Conservation (phyloP, 1,140 invertebrate species). For the Formica selysi region DNA sequence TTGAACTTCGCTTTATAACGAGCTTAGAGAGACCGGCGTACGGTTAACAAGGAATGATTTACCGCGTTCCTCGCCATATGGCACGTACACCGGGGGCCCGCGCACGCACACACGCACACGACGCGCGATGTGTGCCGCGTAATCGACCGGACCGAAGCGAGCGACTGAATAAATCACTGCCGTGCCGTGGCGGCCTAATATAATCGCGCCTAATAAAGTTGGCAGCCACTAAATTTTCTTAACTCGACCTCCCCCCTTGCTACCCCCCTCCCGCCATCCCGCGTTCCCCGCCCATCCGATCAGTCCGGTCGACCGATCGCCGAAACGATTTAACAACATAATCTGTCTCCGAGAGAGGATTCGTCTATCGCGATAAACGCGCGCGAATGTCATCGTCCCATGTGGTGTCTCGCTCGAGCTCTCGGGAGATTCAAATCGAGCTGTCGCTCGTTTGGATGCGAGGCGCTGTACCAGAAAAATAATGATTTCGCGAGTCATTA, state of each 20-base stretch:
- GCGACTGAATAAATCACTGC: slow-evolving; percentile 69
- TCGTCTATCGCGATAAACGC: slow-evolving; percentile 38
- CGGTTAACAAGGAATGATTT: slow-evolving; percentile 76
- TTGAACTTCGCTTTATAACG: slow-evolving; percentile 71
- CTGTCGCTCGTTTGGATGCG: not conserved
- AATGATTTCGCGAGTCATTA: slow-evolving; percentile 49
- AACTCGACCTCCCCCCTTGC: slow-evolving; percentile 43
- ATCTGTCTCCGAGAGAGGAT: slow-evolving; percentile 22
- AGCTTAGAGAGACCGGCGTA: slow-evolving; percentile 63
- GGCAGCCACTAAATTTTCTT: slow-evolving; percentile 75
- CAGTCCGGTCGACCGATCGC: slow-evolving; percentile 9
- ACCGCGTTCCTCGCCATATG: slow-evolving; percentile 72
- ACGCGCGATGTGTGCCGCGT: slow-evolving; percentile 18
- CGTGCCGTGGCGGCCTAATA: slow-evolving; percentile 69
- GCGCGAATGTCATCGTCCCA: not conserved
- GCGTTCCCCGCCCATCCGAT: slow-evolving; percentile 2
- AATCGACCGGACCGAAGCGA: not conserved
- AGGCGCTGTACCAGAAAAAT: slow-evolving; percentile 37
- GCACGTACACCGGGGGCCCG: slow-evolving; percentile 35
- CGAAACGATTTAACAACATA: slow-evolving; percentile 65
- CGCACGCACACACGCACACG: slow-evolving; percentile 11
- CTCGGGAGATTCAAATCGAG: slow-evolving; percentile 10
- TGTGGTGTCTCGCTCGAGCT: not conserved
- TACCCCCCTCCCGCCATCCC: too few relatives aligned
- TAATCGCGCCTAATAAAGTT: slow-evolving; percentile 76